These are phyloP conservation scores for Xiphophorus couchianus DNA, from an alignment of 2,113 vertebrate genomes.

Conservation along the genomic window DNA sequence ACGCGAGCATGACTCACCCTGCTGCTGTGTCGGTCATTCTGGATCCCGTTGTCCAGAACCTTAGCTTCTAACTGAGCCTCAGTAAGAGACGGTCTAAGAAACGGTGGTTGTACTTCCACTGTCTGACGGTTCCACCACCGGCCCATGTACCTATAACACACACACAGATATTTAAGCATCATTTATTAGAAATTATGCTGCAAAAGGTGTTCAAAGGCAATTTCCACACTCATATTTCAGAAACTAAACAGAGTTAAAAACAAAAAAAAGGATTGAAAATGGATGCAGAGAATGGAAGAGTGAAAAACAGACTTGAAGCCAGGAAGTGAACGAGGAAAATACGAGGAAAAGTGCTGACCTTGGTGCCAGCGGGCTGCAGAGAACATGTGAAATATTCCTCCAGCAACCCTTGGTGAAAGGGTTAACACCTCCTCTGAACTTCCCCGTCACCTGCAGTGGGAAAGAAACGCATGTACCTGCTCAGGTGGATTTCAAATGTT, in stretches of 20 bases:
- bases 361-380: slow-evolving; percentile 94
- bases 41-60: slow-evolving; percentile 94
- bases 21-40: slow-evolving; percentile 88
- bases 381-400: slow-evolving; percentile 91
- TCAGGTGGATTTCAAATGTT: not conserved
- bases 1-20: slow-evolving; percentile 77
- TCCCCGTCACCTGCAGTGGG: slow-evolving; percentile 89
- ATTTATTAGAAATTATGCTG: not conserved
- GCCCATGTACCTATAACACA: slow-evolving; percentile 86
- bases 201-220: not conserved
- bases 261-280: slow-evolving; percentile 28
- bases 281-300: slow-evolving; percentile 34
- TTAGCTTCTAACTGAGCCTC: slow-evolving; percentile 87
- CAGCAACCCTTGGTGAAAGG: slow-evolving; percentile 95
- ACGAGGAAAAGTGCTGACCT: slow-evolving; percentile 77
- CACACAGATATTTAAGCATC: not conserved
- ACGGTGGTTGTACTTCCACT: slow-evolving; percentile 89
- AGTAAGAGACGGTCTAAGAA: slow-evolving; percentile 86
- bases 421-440: slow-evolving; percentile 95
- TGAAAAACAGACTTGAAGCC: slow-evolving; percentile 13
- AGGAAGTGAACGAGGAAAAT: not conserved
- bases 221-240: slow-evolving; percentile 17
- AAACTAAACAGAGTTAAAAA: slow-evolving; percentile 18
- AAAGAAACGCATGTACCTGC: not conserved
- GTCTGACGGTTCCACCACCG: slow-evolving; percentile 83